Conservation (phyloP, 2,113 vertebrate species). For the Cinclus cinclus region DNA sequence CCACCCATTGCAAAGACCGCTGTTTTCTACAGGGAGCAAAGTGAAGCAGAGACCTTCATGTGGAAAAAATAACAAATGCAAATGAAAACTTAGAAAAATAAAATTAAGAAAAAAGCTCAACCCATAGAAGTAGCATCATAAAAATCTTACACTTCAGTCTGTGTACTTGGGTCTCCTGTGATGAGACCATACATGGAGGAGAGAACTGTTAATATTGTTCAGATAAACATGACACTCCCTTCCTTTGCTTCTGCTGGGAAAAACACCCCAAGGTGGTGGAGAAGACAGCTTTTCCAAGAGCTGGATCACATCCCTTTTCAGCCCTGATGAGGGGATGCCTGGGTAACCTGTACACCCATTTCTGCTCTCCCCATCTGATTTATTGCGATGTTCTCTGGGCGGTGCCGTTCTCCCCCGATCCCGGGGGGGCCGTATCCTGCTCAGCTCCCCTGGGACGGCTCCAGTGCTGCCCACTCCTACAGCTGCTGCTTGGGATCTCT, state of each 20-base stretch:
- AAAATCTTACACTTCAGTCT: background rate
- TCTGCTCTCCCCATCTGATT: background rate
- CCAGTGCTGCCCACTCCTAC: background rate
- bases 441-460: background rate
- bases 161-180: background rate
- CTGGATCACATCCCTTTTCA: background rate
- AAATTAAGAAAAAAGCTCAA: background rate
- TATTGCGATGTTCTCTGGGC: rapidly evolving
- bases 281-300: background rate
- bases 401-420: background rate
- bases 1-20: background rate
- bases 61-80: background rate
- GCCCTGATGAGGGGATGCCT: rapidly evolving
- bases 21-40: background rate
- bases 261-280: background rate
- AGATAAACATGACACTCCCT: background rate
- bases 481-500: background rate
- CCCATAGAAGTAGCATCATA: background rate
- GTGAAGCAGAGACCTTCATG: background rate
- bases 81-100: background rate
- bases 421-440: rapidly evolving
- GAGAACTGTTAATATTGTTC: background rate
- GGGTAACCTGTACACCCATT: background rate
- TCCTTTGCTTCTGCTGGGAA: background rate
- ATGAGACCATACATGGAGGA: background rate